Evolutionary conservation across 2,888 invertebrate genomes (phyloP), one percentile per base, ranked within the genome.

Genomic region (Chalcis sispes): DNA sequence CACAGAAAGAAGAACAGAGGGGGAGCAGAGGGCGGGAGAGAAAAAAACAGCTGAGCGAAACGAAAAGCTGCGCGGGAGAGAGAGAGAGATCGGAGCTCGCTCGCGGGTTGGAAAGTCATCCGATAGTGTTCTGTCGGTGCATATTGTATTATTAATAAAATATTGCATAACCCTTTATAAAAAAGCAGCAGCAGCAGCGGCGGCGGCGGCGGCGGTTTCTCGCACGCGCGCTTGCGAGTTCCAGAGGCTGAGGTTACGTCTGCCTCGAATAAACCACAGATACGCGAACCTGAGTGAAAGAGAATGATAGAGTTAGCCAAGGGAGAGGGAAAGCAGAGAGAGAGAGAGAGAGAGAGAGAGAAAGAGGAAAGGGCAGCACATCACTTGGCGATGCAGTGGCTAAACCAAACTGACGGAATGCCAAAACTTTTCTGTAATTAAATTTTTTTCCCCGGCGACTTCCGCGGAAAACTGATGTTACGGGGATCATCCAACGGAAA

Each of bases 361-460:
- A 46, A 59, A 77, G 62, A 23, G 72, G 74, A 48, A 29, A 52
- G 71, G 76, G 64, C 52, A 80, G 80, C 18, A 42, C 80, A 81
- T 61, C 65, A 67, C 61, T 72, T 80, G 79, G 80, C 79, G 81
- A 80, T 80, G 79, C 80, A 77, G 79, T 80, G 81, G 83, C 83
- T 86, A 85, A 86, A 85, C 86, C 84, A 84, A 87, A 87, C 88
- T 87, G 88, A 88, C 85, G 88, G 88, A 88, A 88, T 88, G 88
- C 87, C 88, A 87, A 87, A 88, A 88, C 87, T 88, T 88, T 88
- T 87, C 86, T 88, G 86, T 88, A 88, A 88, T 88, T 88, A 88
- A 88, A 88, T 88, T 88, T 87, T 87, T 87, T 84, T 82, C 84
- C 52, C 52, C 64, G 56, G 29, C 25, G 27, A 52, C 23, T 52